phyloP scores from a whole-genome alignment of 2,888 invertebrate species.

The Leptothorax acervorum region DNA sequence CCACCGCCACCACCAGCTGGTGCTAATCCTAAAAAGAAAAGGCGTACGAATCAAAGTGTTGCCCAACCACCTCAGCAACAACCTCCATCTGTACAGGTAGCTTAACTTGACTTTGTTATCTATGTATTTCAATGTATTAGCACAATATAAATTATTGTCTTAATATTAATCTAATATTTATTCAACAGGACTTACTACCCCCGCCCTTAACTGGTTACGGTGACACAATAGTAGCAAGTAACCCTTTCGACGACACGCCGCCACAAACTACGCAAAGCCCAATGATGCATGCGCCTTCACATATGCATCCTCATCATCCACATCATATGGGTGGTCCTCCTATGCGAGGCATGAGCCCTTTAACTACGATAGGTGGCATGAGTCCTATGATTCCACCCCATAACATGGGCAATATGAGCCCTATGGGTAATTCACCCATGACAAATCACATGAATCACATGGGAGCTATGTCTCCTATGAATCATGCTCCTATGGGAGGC shows the following conservation, averaged over 20 bases:
- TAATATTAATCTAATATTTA: slow-evolving; percentile 2
- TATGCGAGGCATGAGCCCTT: slow-evolving; percentile 89
- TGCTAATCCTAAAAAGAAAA: slow-evolving; percentile 94
- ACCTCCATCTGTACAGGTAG: slow-evolving; percentile 89
- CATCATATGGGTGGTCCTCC: slow-evolving; percentile 89
- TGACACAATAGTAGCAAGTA: slow-evolving; percentile 97
- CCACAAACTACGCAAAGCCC: slow-evolving; percentile 86
- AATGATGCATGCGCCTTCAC: slow-evolving; percentile 86
- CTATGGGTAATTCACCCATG: slow-evolving; percentile 84
- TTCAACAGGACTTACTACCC: slow-evolving; percentile 91
- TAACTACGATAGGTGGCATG: slow-evolving; percentile 85
- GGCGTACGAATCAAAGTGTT: slow-evolving; percentile 92
- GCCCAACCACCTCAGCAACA: slow-evolving; percentile 90
- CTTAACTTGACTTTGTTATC: not conserved
- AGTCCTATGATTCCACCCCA: slow-evolving; percentile 85
- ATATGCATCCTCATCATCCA: slow-evolving; percentile 86
- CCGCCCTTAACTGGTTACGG: slow-evolving; percentile 95
- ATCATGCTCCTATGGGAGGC: slow-evolving; percentile 89
- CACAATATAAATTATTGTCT: not conserved
- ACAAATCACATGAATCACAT: slow-evolving; percentile 88
- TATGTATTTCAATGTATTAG: not conserved
- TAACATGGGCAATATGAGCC: slow-evolving; percentile 84
- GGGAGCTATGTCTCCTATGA: slow-evolving; percentile 88
- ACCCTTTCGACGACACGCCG: slow-evolving; percentile 97
- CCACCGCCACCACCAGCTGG: slow-evolving; percentile 91